Evolutionary conservation across 2,888 invertebrate species (phyloP), one percentile per base, ranked within the genome.

Genomic region (Sminthurinus aureus): DNA sequence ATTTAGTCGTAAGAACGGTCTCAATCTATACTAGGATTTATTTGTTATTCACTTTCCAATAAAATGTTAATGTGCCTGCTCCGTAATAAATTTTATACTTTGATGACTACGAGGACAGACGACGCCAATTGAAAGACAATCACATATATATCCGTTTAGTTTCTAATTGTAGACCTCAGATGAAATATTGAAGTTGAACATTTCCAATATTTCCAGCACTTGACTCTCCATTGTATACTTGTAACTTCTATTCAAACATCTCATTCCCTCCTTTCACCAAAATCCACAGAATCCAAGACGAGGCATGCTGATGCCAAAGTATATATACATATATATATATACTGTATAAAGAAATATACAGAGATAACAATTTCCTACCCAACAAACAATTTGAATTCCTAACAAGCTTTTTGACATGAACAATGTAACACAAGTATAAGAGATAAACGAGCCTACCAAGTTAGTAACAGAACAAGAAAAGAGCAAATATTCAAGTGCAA

Each of bases 1-100:
- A 24, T 71, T 24, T 20, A 71, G 13, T 71, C 8, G 24, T 13
- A 71, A 24, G 20, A 13, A 26, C 6, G 24, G 71, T 71, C 71
- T 26, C 71, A 76, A 38, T 38, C 38, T 26, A 79, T 75, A 66
- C 67, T 20, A 82, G 85, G 86, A 88, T 88, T 88, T 88, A 88
- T 88, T 86, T 87, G 87, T 87, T 86, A 87, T 88, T 86, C 86
- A 85, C 85, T 87, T 87, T 87, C 87, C 87, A 88, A 88, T 88
- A 88, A 88, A 88, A 88, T 88, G 88, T 86, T 88, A 88, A 88
- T 88, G 87, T 85, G 84, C 84, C 84, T 84, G 81, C 69, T 82
- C 73, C 69, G 83, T 85, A 84, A 86, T 86, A 87, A 85, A 86
- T 87, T 86, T 84, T 78, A 74, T 78, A 81, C 81, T 73, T 81